phyloP scores from a whole-genome alignment of 2,113 vertebrate species.

The Poecilia latipinna region DNA sequence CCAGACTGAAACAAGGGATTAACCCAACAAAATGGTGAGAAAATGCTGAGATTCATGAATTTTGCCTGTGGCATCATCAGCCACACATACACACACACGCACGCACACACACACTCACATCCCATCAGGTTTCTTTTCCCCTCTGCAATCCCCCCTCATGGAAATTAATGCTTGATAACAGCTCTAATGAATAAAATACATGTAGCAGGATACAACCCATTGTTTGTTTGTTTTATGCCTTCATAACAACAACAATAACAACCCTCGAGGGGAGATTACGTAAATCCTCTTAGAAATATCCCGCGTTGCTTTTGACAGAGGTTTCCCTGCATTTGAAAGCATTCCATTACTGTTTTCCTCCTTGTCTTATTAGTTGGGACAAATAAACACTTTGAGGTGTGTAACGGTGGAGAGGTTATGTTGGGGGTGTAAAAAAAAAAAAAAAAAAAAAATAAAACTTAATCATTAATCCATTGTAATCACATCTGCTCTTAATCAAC shows the following conservation, averaged over 20 bases:
- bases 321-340: background rate
- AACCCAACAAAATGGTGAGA: slow-evolving; percentile 70
- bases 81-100: slow-evolving; percentile 22
- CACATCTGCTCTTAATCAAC: slow-evolving; percentile 94
- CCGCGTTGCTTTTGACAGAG: slow-evolving; percentile 61
- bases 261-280: slow-evolving; percentile 49
- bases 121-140: slow-evolving; percentile 23
- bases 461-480: slow-evolving; percentile 94
- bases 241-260: slow-evolving; percentile 39
- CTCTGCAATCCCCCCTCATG: background rate
- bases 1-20: slow-evolving; percentile 71
- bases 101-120: slow-evolving; percentile 18
- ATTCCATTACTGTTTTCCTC: slow-evolving; percentile 1
- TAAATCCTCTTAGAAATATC: slow-evolving; percentile 67
- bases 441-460: slow-evolving; percentile 70
- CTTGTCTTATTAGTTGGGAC: slow-evolving; percentile 6
- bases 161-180: slow-evolving; percentile 36
- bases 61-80: slow-evolving; percentile 70
- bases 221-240: slow-evolving; percentile 52
- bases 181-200: slow-evolving; percentile 53
- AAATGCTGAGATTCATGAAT: slow-evolving; percentile 76
- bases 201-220: slow-evolving; percentile 39
- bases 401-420: slow-evolving; percentile 81
- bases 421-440: background rate
- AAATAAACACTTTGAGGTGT: slow-evolving; percentile 71